Evolutionary conservation across 2,888 invertebrate genomes (phyloP).

Genomic region (Aspidiotus destructor): DNA sequence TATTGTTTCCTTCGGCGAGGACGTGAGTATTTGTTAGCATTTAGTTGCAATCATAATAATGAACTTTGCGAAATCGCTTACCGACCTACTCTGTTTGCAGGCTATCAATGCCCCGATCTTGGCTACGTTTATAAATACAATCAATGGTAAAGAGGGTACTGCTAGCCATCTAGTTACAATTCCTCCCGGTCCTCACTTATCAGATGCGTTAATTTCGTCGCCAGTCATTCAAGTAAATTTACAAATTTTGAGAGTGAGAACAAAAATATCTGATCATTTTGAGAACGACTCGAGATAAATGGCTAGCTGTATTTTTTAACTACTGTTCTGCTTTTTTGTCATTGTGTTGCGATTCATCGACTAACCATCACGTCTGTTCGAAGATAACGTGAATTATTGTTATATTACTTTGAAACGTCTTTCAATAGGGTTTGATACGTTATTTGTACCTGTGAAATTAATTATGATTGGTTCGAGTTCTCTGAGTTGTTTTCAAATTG

Average conservation of each 20-base stretch:
- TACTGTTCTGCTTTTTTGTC: no score
- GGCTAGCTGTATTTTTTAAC: no score
- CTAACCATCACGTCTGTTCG: no score
- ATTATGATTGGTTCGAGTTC: no score
- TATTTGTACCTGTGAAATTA: no score
- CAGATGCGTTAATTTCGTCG: slow-evolving; percentile 87
- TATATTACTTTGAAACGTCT: no score
- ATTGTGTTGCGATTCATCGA: no score
- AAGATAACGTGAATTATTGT: no score
- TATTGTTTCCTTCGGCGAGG: slow-evolving; percentile 95
- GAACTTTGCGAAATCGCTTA: background rate
- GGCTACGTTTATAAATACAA: slow-evolving; percentile 80
- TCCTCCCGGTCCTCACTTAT: slow-evolving; percentile 90
- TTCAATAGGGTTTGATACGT: no score
- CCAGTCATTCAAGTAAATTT: slow-evolving; percentile 61
- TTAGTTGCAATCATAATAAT: background rate
- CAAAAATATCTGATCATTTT: no score
- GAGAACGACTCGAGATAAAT: no score
- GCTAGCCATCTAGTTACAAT: slow-evolving; percentile 93
- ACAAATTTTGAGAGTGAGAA: background rate
- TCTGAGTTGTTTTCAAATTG: no score
- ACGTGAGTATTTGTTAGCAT: slow-evolving; percentile 44
- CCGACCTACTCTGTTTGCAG: slow-evolving; percentile 35
- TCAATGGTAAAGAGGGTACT: slow-evolving; percentile 88
- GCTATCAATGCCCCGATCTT: slow-evolving; percentile 75